Evolutionary conservation across 2,113 vertebrate species (phyloP), one percentile per base, ranked within the genome.

Genomic region (Corythoichthys intestinalis): DNA sequence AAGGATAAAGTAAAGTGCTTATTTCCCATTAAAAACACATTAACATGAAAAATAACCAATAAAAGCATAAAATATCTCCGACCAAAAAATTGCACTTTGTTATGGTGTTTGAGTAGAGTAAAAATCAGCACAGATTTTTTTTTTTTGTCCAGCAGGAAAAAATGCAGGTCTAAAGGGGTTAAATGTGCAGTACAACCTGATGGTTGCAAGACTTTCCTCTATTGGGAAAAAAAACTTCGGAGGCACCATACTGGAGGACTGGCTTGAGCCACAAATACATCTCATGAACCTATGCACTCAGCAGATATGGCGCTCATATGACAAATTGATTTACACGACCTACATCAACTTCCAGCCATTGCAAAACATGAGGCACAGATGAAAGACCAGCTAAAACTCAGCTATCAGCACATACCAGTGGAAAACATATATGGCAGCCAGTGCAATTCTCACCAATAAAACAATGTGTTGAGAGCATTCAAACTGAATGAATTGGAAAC

Each of bases 291-390:
- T 70, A 54, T 63, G 76, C 78, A 75, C 87, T 91, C 86, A 89
- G 87, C 87, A 87, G 66, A 86, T 90, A 81, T 80, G 61, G 61
- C 60, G 71, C 76, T 84, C 78, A 85, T 73, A 85, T 91, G 89
- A 91, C 87, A 89, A 90, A 90, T 84, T 91, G 90, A 91, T 92
- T 92, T 92, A 90, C 78, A 87, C 66, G 28, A 76, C 77, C 77
- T 71, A 82, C 75, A 79, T 86, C 86, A 83, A 73, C 75, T 84
- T 88, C 85, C 87, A 90, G 83, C 81, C 85, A 81, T 85, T 83
- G 83, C 84, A 77, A 80, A 86, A 88, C 74, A 85, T 79, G 82
- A 86, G 80, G 80, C 81, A 76, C 88, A 88, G 85, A 90, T 85
- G 86, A 90, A 87, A 88, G 83, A 35, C 69, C 53, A 12, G 52